phyloP scores from a whole-genome alignment of 2,113 vertebrate genomes.

The Hemiscyllium ocellatum region DNA sequence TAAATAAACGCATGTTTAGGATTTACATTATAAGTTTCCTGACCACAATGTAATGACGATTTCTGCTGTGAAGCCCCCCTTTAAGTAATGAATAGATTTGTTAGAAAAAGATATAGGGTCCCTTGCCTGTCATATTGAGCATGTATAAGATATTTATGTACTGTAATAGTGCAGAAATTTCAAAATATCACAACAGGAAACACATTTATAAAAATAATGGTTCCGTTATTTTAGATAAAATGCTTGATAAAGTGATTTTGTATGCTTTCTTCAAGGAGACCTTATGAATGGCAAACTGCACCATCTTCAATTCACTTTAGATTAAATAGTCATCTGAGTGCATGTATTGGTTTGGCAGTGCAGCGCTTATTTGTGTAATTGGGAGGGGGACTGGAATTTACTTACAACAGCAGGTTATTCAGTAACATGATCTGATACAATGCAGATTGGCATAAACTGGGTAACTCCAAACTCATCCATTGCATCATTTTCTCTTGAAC shows the following conservation, averaged over 20 bases:
- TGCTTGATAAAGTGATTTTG: neutral
- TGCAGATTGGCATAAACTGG: neutral
- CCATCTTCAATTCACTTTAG: neutral
- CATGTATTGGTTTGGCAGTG: neutral
- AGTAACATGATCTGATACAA: neutral
- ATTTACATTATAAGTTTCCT: neutral
- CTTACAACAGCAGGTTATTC: neutral
- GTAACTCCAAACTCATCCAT: neutral
- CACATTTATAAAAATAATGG: constrained; percentile 3
- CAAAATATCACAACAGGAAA: constrained; percentile 13
- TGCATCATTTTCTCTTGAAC: neutral
- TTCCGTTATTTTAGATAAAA: neutral
- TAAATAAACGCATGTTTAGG: neutral
- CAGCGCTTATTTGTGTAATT: neutral
- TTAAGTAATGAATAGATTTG: neutral
- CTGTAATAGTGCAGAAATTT: neutral
- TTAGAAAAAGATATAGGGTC: neutral
- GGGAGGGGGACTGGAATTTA: neutral
- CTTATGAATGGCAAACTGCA: neutral
- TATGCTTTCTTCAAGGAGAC: neutral
- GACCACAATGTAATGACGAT: neutral
- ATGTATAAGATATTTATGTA: neutral
- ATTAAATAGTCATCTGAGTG: neutral
- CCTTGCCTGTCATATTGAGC: neutral
- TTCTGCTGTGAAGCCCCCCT: neutral